A percentile compares a stretch with the other conserved stretches of the same genome.
Evolutionary conservation across 1,140 invertebrate genomes (phyloP).

Genomic region (Augochlora pura): DNA sequence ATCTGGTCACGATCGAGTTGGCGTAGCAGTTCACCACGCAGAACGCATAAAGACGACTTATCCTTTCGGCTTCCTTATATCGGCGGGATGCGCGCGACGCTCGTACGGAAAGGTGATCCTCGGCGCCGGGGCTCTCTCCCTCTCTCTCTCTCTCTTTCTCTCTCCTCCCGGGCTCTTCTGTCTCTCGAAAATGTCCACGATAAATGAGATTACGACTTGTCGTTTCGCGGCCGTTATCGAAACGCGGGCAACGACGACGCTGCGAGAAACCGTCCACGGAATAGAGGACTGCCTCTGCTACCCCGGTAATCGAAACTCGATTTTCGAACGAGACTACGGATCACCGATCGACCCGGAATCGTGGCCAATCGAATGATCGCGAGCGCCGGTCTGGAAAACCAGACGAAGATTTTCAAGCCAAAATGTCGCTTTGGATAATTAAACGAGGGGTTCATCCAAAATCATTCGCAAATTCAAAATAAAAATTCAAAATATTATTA

Average conservation of each 20-base stretch:
- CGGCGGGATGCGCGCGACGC: background rate
- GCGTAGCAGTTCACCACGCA: slow-evolving; percentile 17
- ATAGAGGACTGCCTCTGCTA: slow-evolving; percentile 13
- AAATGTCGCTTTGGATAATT: too few species aligned
- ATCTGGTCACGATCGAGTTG: slow-evolving; percentile 27
- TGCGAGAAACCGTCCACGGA: slow-evolving; percentile 18
- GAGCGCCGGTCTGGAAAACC: too few species aligned
- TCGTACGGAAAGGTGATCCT: background rate
- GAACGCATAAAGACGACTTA: slow-evolving; percentile 38
- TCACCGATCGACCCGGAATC: slow-evolving; percentile 1
- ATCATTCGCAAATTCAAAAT: too few species aligned
- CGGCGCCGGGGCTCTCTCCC: background rate
- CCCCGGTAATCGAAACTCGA: slow-evolving; percentile 41
- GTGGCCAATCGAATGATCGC: too few species aligned
- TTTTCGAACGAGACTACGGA: slow-evolving; percentile 1
- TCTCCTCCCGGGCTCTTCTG: too few species aligned
- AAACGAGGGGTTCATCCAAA: too few species aligned
- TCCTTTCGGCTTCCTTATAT: slow-evolving; percentile 9
- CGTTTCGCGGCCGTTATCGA: slow-evolving; percentile 54
- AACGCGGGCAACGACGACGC: slow-evolving; percentile 42
- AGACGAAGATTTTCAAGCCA: too few species aligned
- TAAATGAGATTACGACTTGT: slow-evolving; percentile 62
- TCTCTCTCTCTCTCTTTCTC: background rate
- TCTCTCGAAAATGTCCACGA: slow-evolving; percentile 37
- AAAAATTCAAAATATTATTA: too few species aligned